Conservation (phyloP, 2,113 vertebrate species). For the Ursus arctos region DNA sequence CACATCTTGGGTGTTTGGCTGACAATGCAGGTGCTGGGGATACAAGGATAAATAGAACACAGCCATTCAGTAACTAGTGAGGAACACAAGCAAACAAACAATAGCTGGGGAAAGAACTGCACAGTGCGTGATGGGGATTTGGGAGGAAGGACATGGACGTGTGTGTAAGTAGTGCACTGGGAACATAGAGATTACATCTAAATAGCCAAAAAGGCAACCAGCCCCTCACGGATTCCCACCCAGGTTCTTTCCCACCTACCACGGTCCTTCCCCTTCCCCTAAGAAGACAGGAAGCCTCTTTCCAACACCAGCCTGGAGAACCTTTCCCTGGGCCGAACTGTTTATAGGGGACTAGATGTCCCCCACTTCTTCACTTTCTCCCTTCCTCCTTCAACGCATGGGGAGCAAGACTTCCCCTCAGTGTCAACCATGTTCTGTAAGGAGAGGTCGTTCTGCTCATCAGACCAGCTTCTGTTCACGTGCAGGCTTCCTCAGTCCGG, state of each 20-base stretch:
- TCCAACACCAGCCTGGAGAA: neutral
- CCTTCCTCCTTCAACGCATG: neutral
- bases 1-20: neutral
- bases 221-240: neutral
- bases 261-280: neutral
- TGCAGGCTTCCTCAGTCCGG: accelerated
- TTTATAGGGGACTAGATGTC: neutral
- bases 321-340: neutral
- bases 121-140: neutral
- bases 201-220: neutral
- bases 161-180: accelerated
- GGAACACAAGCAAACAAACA: neutral
- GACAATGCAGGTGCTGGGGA: neutral
- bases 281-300: neutral
- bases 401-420: neutral
- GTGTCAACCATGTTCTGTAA: neutral
- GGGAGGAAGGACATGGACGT: neutral
- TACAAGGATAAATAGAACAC: neutral
- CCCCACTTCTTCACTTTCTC: neutral
- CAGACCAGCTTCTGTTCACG: accelerated
- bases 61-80: neutral
- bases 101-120: accelerated
- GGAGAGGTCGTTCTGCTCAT: neutral
- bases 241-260: neutral
- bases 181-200: neutral